These are phyloP conservation scores for Pseudomugil tenellus DNA, from an alignment of 2,797 vertebrate genomes.

Conservation along the genomic window DNA sequence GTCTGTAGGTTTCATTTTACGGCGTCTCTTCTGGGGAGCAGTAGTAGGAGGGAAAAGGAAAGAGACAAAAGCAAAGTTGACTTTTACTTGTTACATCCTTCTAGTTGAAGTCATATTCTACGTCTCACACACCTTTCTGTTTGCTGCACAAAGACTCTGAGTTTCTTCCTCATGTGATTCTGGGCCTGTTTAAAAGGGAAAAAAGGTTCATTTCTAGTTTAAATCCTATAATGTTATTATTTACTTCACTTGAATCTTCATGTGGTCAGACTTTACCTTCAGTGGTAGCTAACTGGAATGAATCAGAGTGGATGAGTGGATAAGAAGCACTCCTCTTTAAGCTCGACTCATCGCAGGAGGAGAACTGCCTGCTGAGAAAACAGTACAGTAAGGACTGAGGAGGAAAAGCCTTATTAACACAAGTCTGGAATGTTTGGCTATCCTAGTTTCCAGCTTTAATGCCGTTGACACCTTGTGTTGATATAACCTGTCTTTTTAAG, in stretches of 20 bases:
- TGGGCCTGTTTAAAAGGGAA: constrained; percentile 69
- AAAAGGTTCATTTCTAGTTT: constrained; percentile 1
- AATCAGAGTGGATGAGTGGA: constrained; percentile 90
- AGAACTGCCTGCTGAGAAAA: constrained; percentile 82
- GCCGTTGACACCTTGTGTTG: constrained; percentile 30
- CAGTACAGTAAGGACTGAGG: constrained; percentile 18
- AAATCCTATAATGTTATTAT: background rate
- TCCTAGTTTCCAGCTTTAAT: constrained; percentile 17
- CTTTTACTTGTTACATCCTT: background rate
- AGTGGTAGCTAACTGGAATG: constrained; percentile 85
- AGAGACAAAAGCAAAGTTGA: background rate
- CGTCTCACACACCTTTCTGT: constrained; percentile 88
- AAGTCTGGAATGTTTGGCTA: constrained; percentile 14
- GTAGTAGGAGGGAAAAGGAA: background rate
- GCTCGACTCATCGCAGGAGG: constrained; percentile 87
- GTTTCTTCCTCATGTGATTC: constrained; percentile 88
- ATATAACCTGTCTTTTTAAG: constrained; percentile 29
- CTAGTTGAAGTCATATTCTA: background rate
- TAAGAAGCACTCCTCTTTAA: constrained; percentile 93
- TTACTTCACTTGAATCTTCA: background rate
- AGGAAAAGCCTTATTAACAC: constrained; percentile 23
- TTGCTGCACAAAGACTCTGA: constrained; percentile 85
- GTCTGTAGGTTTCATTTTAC: constrained; percentile 61
- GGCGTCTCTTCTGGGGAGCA: constrained; percentile 65
- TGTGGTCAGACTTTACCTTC: constrained; percentile 77